Evolutionary conservation across 2,113 vertebrate species (phyloP), one percentile per base, ranked within the genome.

Genomic region (Nothocercus julius): DNA sequence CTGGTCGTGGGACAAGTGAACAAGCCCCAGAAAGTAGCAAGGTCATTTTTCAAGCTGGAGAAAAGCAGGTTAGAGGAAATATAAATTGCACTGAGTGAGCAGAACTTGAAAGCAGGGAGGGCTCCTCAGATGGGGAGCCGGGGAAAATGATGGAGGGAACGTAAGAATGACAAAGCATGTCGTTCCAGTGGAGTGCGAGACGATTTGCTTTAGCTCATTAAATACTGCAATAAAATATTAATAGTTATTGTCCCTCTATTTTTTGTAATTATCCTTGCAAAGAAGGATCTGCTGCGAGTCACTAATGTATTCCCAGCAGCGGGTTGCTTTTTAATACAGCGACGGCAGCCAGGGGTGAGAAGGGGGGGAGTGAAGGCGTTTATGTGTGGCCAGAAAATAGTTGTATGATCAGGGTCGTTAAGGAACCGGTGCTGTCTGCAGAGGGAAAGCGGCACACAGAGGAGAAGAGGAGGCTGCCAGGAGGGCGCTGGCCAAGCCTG

Each of bases 221-320:
- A 97, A 97, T 96, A 95, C 96, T 87, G 97, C 97, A 96, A 97
- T 98, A 98, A 98, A 98, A 98, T 98, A 97, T 98, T 98, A 97
- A 97, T 97, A 97, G 97, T 98, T 97, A 98, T 98, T 98, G 97
- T 98, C 97, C 96, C 97, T 97, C 97, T 97, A 97, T 97, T 98
- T 97, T 98, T 97, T 97, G 97, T 97, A 97, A 97, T 98, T 98
- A 98, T 98, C 96, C 93, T 97, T 95, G 94, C 95, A 95, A 96
- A 98, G 96, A 97, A 96, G 93, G 95, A 97, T 96, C 96, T 97
- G 95, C 95, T 96, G 96, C 96, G 85, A 97, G 96, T 97, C 96
- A 96, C 95, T 97, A 98, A 97, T 97, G 97, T 97, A 96, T 98
- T 97, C 97, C 96, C 96, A 97, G 97, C 97, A 97, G 97, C 87